These are phyloP conservation scores for Crioceris asparagi DNA, from an alignment of 2,888 invertebrate genomes.

Conservation along the genomic window DNA sequence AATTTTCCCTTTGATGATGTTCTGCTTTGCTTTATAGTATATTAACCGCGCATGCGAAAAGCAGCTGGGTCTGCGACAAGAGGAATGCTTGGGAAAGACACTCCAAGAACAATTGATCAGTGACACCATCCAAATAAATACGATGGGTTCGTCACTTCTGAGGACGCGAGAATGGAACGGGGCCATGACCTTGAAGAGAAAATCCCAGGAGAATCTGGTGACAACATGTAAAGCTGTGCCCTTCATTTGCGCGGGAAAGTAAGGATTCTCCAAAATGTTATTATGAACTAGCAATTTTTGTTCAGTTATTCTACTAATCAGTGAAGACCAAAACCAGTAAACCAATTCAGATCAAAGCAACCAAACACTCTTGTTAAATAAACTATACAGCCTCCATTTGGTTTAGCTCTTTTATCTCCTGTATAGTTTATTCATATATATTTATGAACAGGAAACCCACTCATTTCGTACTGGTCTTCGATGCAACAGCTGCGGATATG, in stretches of 20 bases:
- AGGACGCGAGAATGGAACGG: constrained; percentile 70
- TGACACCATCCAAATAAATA: constrained; percentile 42
- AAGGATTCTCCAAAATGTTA: no score
- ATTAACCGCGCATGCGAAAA: constrained; percentile 81
- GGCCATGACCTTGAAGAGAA: constrained; percentile 57
- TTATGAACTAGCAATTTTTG: no score
- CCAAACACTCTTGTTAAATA: not conserved
- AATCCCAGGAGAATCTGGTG: constrained; percentile 68
- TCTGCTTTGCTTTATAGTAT: constrained; percentile 50
- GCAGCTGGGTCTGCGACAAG: constrained; percentile 60
- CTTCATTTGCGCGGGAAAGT: constrained; percentile 55
- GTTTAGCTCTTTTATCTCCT: not conserved
- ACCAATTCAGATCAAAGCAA: no score
- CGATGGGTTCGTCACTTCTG: constrained; percentile 51
- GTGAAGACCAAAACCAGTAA: no score
- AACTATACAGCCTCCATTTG: not conserved
- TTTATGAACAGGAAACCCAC: constrained; percentile 38
- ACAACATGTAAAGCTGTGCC: constrained; percentile 67
- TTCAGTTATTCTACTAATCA: no score
- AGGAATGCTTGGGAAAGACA: constrained; percentile 51
- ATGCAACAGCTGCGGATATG: constrained; percentile 35
- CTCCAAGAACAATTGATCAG: constrained; percentile 43
- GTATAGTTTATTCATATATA: not conserved
- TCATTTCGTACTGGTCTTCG: constrained; percentile 60
- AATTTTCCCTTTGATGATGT: no score